A percentile compares a stretch with the other conserved stretches of the same genome.
Evolutionary conservation across 2,113 vertebrate genomes (phyloP).

Genomic region (Carassius auratus): DNA sequence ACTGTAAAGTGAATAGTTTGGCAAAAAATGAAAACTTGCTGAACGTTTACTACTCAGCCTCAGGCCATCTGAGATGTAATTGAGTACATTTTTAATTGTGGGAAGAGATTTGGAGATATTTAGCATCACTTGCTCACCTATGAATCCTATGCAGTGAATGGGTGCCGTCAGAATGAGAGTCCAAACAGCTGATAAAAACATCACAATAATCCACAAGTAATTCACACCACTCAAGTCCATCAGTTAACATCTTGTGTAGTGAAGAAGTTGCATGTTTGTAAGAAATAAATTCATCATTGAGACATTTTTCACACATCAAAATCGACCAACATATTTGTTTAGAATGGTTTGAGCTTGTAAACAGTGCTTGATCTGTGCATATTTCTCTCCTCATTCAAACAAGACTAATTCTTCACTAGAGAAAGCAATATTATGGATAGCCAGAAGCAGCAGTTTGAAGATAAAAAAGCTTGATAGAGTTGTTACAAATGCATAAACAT

Average conservation of each 20-base stretch:
- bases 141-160: neutral
- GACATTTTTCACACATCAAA: neutral
- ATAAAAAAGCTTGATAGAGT: neutral
- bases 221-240: neutral
- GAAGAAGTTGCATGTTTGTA: neutral
- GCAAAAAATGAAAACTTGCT: neutral
- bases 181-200: neutral
- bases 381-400: too few species aligned
- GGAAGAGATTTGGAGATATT: neutral
- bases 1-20: neutral
- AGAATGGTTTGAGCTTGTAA: too few species aligned
- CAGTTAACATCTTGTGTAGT: neutral
- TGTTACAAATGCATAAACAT: neutral
- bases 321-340: neutral
- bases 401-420: neutral
- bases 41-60: neutral
- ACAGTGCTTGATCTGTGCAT: too few species aligned
- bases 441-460: neutral
- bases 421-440: neutral
- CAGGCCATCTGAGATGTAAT: too few species aligned
- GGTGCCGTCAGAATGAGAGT: neutral
- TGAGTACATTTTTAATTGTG: neutral
- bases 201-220: neutral
- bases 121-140: neutral
- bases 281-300: too few species aligned